phyloP scores from a whole-genome alignment of 2,797 vertebrate species.

The Poeciliopsis paucimaculata region DNA sequence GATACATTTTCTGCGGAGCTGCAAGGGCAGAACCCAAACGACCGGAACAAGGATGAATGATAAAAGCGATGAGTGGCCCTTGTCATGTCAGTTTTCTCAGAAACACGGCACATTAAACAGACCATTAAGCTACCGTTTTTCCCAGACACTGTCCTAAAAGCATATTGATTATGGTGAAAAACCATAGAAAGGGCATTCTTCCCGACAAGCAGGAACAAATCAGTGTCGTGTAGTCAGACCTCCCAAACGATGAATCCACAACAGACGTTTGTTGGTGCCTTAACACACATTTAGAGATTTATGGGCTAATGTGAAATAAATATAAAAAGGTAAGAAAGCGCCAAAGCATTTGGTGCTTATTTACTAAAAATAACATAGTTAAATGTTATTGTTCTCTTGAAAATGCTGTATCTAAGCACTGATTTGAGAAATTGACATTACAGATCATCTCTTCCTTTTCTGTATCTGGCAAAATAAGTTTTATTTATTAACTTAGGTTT shows the following conservation, averaged over 20 bases:
- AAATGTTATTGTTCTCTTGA: background rate
- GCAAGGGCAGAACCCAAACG: background rate
- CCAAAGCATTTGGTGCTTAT: background rate
- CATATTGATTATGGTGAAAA: constrained; percentile 66
- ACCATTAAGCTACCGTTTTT: constrained; percentile 55
- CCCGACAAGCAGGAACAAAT: constrained; percentile 34
- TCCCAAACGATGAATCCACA: background rate
- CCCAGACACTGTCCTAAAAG: constrained; percentile 54
- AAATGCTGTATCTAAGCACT: background rate
- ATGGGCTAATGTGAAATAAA: background rate
- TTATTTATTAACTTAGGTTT: background rate
- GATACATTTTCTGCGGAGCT: background rate
- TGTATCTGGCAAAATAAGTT: background rate
- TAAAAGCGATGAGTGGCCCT: constrained; percentile 21
- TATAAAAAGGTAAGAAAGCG: background rate
- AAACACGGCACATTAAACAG: constrained; percentile 59
- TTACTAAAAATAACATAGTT: too few species aligned
- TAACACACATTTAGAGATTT: background rate
- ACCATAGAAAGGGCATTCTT: constrained; percentile 53
- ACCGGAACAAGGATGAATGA: constrained; percentile 18
- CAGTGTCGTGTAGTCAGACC: background rate
- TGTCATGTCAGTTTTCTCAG: constrained; percentile 42
- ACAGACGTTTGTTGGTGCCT: background rate
- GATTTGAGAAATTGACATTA: background rate
- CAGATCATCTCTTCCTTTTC: background rate